phyloP scores from a whole-genome alignment of 2,888 invertebrate genomes.

The Rotaria socialis region DNA sequence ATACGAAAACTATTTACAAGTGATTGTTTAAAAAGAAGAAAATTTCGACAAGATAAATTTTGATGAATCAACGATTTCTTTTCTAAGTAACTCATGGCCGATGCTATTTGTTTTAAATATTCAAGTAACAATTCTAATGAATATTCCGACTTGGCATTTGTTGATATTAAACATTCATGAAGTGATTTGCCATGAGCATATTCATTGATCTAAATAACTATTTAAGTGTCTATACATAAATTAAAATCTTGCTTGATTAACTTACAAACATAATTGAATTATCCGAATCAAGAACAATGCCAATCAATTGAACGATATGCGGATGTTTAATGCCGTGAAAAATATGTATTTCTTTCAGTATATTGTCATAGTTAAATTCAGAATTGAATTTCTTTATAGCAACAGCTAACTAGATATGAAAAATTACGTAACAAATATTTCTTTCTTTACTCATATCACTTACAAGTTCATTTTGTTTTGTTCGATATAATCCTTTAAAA shows the following conservation, averaged over 20 bases:
- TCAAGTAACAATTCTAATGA: constrained; percentile 5
- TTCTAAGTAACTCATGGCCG: constrained; percentile 31
- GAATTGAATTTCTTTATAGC: neutral
- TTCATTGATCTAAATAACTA: neutral
- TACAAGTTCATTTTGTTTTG: constrained; percentile 24
- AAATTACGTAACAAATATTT: neutral
- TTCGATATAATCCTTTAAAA: constrained; percentile 13
- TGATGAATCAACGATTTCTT: neutral
- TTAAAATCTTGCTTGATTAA: neutral
- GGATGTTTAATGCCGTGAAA: neutral
- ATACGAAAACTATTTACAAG: neutral
- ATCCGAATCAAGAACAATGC: neutral
- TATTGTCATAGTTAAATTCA: neutral
- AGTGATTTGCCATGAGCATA: neutral
- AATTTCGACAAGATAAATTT: constrained; percentile 20
- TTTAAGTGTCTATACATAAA: neutral
- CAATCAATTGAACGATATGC: neutral
- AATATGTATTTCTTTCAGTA: neutral
- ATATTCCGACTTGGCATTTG: neutral
- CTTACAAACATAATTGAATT: constrained; percentile 4
- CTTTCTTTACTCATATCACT: neutral
- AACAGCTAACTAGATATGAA: constrained; percentile 17
- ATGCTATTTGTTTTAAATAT: constrained; percentile 8
- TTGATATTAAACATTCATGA: neutral
- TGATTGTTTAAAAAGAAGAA: constrained; percentile 15